Evolutionary conservation across 2,797 vertebrate genomes (phyloP).

Genomic region (Enteromius trimaculatus): DNA sequence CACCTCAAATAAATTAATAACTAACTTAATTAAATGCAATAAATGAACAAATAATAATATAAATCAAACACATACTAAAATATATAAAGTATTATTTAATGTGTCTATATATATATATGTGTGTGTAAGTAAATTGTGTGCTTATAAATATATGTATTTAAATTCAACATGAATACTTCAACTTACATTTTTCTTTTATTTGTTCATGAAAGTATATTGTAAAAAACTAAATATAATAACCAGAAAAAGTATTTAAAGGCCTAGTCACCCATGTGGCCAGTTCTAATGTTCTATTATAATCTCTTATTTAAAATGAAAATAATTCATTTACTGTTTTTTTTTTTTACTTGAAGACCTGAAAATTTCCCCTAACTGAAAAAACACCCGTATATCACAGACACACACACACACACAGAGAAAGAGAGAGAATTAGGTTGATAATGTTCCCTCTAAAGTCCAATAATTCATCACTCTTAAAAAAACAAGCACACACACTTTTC

Average conservation of each 20-base stretch:
- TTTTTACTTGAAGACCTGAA: background rate
- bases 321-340: background rate
- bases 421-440: background rate
- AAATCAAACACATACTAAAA: background rate
- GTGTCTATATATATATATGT: background rate
- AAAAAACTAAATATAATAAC: background rate
- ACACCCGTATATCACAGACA: background rate
- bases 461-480: slow-evolving; percentile 36
- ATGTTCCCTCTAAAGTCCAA: background rate
- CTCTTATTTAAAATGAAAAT: background rate
- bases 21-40: background rate
- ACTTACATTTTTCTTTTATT: background rate
- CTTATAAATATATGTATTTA: background rate
- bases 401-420: background rate
- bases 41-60: background rate
- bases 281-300: background rate
- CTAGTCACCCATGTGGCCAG: background rate
- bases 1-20: background rate
- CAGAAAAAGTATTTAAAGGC: background rate
- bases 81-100: background rate
- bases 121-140: background rate
- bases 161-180: background rate
- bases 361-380: background rate
- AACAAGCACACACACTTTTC: slow-evolving; percentile 42
- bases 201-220: background rate